Base-by-base conservation (phyloP, 2,888 invertebrate genomes). In the Ochropacha duplaris region DNA sequence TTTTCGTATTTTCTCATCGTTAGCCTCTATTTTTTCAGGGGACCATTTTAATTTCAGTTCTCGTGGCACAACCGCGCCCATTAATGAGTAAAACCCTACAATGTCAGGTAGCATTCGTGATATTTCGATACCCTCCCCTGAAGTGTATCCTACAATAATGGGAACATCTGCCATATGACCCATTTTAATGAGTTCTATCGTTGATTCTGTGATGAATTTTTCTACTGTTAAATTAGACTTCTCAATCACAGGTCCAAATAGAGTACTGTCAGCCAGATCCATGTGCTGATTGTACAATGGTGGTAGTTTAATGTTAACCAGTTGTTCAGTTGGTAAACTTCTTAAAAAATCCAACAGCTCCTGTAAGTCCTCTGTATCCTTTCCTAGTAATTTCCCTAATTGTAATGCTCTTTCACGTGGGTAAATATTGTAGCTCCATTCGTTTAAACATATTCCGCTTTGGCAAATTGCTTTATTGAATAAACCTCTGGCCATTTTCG, bases 391-490 rank as follows among this genome's bases (percentile, higher is more conserved):
- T 72, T 86, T 86, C 9, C 88, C 93, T 9, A 93, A 74, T 74
- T 91, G 90, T 62, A 92, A 86, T 14, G 92, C 92, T 58, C 90
- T 79, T 69, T 86, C 73, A 16, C 79, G 78, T 0, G 80, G 84
- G 61, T 91, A 84, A 22, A 86, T 61, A 58, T 82, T 86, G 69
- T 85, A 87, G 58, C 84, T 78, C 93, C 93, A 93, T 60, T 92
- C 91, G 62, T 86, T 87, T 8, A 92, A 77, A 60, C 90, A 88
- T 0, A 90, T 86, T 28, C 93, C 93, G 59, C 93, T 93, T 78
- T 93, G 93, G 63, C 92, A 91, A 57, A 93, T 92, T 0, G 91
- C 93, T 76, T 91, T 93, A 68, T 85, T 69, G 62, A 92, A 93
- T 58, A 93, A 73, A 12, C 89, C 89, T 54, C 73, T 61, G 60